A percentile compares a stretch with the other conserved stretches of the same genome.
Evolutionary conservation across 1,140 invertebrate species (phyloP).

Genomic region (Oscheius sp.): DNA sequence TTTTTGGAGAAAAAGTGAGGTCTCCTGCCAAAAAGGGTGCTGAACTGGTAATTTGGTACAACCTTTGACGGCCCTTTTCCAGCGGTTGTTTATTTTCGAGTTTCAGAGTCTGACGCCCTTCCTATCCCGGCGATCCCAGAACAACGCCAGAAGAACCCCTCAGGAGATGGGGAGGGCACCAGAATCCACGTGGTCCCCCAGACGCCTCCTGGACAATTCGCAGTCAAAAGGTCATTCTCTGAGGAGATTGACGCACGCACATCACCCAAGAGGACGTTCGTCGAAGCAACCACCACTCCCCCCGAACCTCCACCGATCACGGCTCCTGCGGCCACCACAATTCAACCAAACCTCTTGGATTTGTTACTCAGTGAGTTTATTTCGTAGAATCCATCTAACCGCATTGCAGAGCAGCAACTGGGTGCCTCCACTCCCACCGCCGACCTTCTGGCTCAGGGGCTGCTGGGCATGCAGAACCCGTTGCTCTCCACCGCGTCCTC

Average conservation of each 20-base stretch:
- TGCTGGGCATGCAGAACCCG: background rate
- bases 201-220: constrained; percentile 17
- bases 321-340: background rate
- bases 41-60: no score
- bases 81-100: constrained; percentile 4
- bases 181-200: constrained; percentile 15
- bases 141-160: constrained; percentile 12
- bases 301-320: background rate
- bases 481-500: background rate
- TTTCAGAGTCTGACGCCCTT: constrained; percentile 55
- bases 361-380: background rate
- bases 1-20: no score
- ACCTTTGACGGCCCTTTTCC: no score
- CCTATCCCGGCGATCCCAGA: constrained; percentile 50
- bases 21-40: no score
- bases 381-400: background rate
- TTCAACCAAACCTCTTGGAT: constrained; percentile 6
- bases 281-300: background rate
- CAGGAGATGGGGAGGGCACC: background rate
- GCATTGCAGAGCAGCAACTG: background rate
- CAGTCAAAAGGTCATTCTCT: constrained; percentile 15
- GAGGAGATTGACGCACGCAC: background rate
- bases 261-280: background rate
- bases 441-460: background rate
- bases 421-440: background rate